phyloP scores from a whole-genome alignment of 1,140 invertebrate genomes.

The Orius insidiosus region DNA sequence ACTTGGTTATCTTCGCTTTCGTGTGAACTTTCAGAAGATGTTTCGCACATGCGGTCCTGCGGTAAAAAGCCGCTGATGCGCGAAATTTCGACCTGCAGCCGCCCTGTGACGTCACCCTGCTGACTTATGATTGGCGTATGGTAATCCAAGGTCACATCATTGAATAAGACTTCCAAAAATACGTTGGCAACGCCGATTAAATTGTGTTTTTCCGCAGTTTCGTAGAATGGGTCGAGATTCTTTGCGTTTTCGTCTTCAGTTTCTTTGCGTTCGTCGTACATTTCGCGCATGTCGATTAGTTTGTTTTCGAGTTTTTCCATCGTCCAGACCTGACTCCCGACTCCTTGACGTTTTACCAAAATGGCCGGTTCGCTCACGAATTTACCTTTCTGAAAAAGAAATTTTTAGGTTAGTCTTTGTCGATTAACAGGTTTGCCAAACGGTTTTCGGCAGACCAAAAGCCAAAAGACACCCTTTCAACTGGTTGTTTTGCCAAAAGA shows the following conservation, averaged over 20 bases:
- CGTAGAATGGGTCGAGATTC: conserved; percentile 76
- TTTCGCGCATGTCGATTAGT: conserved; percentile 92
- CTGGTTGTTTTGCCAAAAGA: too few relatives aligned
- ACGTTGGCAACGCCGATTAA: conserved; percentile 96
- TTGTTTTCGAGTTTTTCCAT: conserved; percentile 98
- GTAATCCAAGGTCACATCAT: conserved; percentile 90
- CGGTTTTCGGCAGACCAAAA: too few relatives aligned
- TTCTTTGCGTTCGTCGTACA: conserved; percentile 82
- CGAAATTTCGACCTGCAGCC: conserved; percentile 72
- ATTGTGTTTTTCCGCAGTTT: conserved; percentile 92
- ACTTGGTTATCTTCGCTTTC: conserved; percentile 32
- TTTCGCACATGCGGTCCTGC: conserved; percentile 68
- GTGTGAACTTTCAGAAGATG: conserved; percentile 57
- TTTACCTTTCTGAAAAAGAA: conserved; percentile 59
- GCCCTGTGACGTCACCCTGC: conserved; percentile 87
- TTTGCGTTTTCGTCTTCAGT: conserved; percentile 35
- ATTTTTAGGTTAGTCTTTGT: not conserved
- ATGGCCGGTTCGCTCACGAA: conserved; percentile 97
- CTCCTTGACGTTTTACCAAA: conserved; percentile 71
- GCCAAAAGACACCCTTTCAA: too few relatives aligned
- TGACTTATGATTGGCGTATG: conserved; percentile 97
- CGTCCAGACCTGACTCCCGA: conserved; percentile 83
- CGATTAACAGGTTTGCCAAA: too few relatives aligned
- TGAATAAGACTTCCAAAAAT: conserved; percentile 87
- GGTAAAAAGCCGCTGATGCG: conserved; percentile 68